Conservation (phyloP, 2,888 invertebrate genomes). For the Cistogaster globosa region DNA sequence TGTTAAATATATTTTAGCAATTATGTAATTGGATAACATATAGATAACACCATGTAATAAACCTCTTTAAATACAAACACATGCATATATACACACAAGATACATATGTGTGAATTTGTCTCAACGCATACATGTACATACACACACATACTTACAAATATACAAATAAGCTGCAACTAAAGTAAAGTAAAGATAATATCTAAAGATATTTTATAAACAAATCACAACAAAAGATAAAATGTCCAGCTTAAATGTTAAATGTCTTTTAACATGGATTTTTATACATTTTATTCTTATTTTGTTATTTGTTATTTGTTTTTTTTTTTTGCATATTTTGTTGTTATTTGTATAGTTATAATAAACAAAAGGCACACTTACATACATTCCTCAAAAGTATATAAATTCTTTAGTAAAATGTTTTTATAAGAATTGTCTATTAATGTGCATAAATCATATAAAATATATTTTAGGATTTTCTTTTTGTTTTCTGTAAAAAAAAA, state of each 20-base stretch:
- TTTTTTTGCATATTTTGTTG: not conserved
- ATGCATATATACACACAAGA: not conserved
- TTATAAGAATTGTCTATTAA: slow-evolving; percentile 43
- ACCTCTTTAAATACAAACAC: too few species aligned
- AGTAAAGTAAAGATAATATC: slow-evolving; percentile 2
- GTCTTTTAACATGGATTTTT: slow-evolving; percentile 37
- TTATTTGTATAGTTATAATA: not conserved
- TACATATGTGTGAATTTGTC: not conserved
- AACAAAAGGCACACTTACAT: slow-evolving; percentile 6
- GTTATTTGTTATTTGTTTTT: not conserved
- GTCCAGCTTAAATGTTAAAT: slow-evolving; percentile 65
- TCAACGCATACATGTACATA: not conserved
- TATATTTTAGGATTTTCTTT: slow-evolving; percentile 39
- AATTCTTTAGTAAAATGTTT: slow-evolving; percentile 43
- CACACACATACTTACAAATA: too few species aligned
- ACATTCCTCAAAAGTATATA: not conserved
- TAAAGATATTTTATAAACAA: slow-evolving; percentile 64
- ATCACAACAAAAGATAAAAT: slow-evolving; percentile 63
- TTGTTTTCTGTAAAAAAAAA: slow-evolving; percentile 16
- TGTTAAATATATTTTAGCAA: too few species aligned
- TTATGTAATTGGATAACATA: too few species aligned
- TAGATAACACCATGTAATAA: too few species aligned
- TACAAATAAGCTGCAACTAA: not conserved
- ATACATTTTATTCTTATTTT: not conserved
- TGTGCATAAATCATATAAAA: slow-evolving; percentile 13